Conservation (phyloP, 2,888 invertebrate species). For the Suillia variegata region DNA sequence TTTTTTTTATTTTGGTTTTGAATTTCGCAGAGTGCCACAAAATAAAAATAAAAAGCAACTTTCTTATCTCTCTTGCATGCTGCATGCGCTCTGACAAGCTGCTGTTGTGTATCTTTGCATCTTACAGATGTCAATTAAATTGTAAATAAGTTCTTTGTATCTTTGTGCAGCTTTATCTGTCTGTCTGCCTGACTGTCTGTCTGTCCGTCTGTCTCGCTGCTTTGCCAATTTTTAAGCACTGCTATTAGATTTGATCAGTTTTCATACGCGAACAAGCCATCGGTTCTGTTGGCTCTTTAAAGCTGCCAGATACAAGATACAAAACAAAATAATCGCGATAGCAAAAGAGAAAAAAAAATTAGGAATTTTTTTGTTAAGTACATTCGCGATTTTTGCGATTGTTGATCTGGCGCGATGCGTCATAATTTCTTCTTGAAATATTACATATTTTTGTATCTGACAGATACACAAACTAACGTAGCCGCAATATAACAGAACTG, state of each 20-base stretch:
- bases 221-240: neutral
- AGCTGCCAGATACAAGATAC: too few species aligned
- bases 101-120: neutral
- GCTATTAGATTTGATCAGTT: neutral
- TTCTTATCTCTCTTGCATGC: too few species aligned
- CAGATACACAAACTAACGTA: slow-evolving; percentile 28
- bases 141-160: neutral
- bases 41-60: neutral
- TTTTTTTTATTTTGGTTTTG: too few species aligned
- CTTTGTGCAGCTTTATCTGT: neutral
- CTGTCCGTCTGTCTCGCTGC: too few species aligned
- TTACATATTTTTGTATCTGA: slow-evolving; percentile 27
- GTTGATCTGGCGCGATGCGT: slow-evolving; percentile 27
- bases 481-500: slow-evolving; percentile 3
- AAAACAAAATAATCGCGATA: too few species aligned
- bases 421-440: slow-evolving; percentile 33
- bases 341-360: too few species aligned
- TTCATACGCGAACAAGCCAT: neutral
- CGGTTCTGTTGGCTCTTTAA: too few species aligned
- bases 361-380: neutral
- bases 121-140: slow-evolving; percentile 1
- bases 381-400: neutral
- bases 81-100: neutral
- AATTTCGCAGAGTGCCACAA: too few species aligned
- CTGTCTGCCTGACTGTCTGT: neutral